Percentiles rank a stretch among this genome's conserved stretches.
Conservation (phyloP, 2,888 invertebrate species). For the Candidula unifasciata region DNA sequence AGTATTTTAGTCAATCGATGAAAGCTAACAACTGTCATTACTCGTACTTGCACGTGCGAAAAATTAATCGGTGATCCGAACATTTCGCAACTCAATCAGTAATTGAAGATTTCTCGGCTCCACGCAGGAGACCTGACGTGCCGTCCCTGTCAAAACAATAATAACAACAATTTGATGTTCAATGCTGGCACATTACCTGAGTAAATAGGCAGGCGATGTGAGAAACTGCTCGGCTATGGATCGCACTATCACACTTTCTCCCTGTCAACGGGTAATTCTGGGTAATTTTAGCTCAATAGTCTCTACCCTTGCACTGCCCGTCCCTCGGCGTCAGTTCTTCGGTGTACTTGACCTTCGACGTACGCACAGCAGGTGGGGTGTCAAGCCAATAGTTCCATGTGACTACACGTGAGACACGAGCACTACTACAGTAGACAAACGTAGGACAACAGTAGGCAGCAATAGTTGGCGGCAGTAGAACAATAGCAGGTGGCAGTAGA, state of each 20-base stretch:
- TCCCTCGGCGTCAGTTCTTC: background rate
- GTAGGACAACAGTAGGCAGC: background rate
- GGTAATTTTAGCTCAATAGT: background rate
- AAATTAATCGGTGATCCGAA: background rate
- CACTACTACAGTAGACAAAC: no score
- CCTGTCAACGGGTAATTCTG: background rate
- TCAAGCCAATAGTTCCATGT: no score
- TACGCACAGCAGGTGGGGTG: background rate
- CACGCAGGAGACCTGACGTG: background rate
- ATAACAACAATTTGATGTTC: conserved; percentile 26
- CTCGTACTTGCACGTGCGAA: background rate
- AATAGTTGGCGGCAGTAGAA: no score
- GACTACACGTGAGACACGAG: background rate
- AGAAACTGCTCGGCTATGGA: background rate
- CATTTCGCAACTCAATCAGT: conserved; percentile 7
- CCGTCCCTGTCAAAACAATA: conserved; percentile 22
- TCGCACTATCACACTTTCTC: background rate
- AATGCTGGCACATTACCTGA: conserved; percentile 19
- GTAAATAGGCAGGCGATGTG: background rate
- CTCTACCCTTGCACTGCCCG: background rate
- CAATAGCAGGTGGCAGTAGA: no score
- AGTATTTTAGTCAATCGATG: conserved; percentile 13
- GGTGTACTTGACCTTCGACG: background rate
- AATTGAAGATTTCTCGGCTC: conserved; percentile 3
- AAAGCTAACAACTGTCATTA: background rate